Evolutionary conservation across 1,140 invertebrate genomes (phyloP).

Genomic region (Muscidifurax raptorellus): DNA sequence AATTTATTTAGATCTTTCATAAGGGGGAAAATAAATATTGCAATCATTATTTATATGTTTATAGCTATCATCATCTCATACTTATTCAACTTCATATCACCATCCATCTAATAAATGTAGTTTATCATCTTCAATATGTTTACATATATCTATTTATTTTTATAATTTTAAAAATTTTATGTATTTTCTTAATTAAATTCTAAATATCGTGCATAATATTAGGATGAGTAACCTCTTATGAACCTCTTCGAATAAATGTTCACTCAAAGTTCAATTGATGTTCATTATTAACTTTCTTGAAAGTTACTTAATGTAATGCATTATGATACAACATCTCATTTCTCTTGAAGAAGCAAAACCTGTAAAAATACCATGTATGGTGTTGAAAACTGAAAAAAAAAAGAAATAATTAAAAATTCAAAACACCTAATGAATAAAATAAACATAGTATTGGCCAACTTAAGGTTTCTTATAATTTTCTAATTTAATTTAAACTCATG

Average conservation of each 20-base stretch:
- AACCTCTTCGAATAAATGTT: neutral
- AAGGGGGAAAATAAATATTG: neutral
- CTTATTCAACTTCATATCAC: neutral
- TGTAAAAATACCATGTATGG: too few relatives aligned
- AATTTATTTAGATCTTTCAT: conserved; percentile 18
- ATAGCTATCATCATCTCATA: neutral
- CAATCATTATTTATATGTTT: neutral
- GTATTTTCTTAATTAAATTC: neutral
- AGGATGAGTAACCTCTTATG: neutral
- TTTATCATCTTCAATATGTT: neutral
- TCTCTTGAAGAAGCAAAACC: neutral
- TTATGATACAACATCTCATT: neutral
- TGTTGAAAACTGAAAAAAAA: neutral
- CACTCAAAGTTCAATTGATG: too few relatives aligned
- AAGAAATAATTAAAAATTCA: neutral
- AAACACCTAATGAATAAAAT: too few relatives aligned
- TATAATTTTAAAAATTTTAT: neutral
- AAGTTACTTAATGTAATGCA: too few relatives aligned
- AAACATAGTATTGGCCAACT: neutral
- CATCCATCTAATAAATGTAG: neutral
- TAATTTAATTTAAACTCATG: neutral
- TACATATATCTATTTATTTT: neutral
- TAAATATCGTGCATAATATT: neutral
- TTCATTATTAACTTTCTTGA: too few relatives aligned
- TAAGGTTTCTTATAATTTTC: neutral